phyloP scores from a whole-genome alignment of 2,888 invertebrate genomes.

The Psylliodes chrysocephalus region DNA sequence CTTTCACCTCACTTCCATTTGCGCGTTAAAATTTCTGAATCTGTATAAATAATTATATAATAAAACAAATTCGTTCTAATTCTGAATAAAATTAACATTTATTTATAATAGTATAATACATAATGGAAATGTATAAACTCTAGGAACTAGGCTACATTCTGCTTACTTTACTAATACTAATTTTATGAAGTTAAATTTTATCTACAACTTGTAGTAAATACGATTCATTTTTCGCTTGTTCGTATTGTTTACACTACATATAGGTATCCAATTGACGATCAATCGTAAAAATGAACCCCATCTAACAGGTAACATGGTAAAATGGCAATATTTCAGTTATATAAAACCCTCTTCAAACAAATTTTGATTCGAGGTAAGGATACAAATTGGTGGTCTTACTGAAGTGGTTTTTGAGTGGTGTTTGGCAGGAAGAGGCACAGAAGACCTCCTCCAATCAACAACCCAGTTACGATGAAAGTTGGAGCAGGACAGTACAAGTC shows the following conservation, averaged over 20 bases:
- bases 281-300: conserved; percentile 22
- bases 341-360: conserved; percentile 19
- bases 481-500: conserved; percentile 92
- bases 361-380: conserved; percentile 7
- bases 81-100: conserved; percentile 31
- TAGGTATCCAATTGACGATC: not conserved
- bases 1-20: too few species aligned
- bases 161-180: conserved; percentile 44
- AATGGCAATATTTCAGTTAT: conserved; percentile 18
- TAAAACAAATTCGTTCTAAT: too few species aligned
- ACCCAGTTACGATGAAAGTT: conserved; percentile 87
- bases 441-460: conserved; percentile 87
- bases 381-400: conserved; percentile 50
- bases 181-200: conserved; percentile 41
- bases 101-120: conserved; percentile 38
- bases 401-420: conserved; percentile 81
- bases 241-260: not conserved
- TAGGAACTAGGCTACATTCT: conserved; percentile 34
- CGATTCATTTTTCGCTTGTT: conserved; percentile 24
- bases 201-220: conserved; percentile 38
- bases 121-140: conserved; percentile 35
- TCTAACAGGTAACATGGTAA: conserved; percentile 20
- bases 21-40: too few species aligned
- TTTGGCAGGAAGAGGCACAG: conserved; percentile 90
- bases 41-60: too few species aligned